Evolutionary conservation across 2,888 invertebrate genomes (phyloP).

Genomic region (Petrolisthes manimaculis): DNA sequence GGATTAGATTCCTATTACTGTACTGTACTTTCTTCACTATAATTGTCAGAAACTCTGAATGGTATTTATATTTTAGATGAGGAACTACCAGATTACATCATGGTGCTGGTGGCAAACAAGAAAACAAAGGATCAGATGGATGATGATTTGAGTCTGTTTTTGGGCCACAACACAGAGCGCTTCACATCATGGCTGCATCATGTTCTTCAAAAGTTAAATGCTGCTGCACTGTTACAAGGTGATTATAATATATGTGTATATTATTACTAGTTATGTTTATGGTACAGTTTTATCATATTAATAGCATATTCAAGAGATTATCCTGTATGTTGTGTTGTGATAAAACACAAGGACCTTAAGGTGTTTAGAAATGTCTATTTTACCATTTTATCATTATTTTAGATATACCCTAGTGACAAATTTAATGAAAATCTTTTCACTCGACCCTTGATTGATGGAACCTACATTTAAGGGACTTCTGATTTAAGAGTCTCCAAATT

Average conservation of each 20-base stretch:
- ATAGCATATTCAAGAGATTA: too few relatives aligned
- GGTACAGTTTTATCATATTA: background rate
- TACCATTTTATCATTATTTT: too few relatives aligned
- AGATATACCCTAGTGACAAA: too few relatives aligned
- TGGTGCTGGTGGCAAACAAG: constrained; percentile 99
- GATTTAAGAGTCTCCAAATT: too few relatives aligned
- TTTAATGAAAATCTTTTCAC: too few relatives aligned
- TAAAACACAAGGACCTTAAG: too few relatives aligned
- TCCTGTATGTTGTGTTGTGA: too few relatives aligned
- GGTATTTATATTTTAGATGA: constrained; percentile 77
- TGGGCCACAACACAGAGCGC: constrained; percentile 86
- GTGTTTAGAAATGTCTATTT: too few relatives aligned
- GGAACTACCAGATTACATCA: constrained; percentile 97
- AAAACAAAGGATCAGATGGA: constrained; percentile 94
- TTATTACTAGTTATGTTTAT: too few relatives aligned
- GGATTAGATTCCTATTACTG: background rate
- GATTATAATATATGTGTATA: background rate
- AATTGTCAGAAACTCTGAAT: background rate
- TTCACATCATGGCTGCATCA: constrained; percentile 95
- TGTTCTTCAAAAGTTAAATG: constrained; percentile 84
- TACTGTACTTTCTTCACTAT: background rate
- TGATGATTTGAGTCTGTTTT: constrained; percentile 90
- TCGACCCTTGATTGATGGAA: too few relatives aligned
- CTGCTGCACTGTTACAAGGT: constrained; percentile 77
- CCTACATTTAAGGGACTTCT: too few relatives aligned